Percentiles rank a stretch among this genome's conserved stretches.
phyloP scores from a whole-genome alignment of 2,113 vertebrate species.

The Dunckerocampus dactyliophorus region DNA sequence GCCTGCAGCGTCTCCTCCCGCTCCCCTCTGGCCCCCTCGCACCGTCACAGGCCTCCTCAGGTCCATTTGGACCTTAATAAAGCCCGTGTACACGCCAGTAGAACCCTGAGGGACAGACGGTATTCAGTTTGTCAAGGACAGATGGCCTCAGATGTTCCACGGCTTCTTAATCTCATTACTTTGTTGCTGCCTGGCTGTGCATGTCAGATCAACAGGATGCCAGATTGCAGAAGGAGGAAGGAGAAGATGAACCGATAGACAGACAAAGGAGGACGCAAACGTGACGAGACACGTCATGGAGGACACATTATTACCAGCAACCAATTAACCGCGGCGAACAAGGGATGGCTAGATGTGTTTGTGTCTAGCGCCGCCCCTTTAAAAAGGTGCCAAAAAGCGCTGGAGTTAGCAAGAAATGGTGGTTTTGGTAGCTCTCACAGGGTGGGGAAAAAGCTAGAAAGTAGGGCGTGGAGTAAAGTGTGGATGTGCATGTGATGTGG shows the following conservation, averaged over 20 bases:
- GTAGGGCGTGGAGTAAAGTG: too few relatives aligned
- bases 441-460: too few relatives aligned
- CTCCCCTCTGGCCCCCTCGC: constrained; percentile 56
- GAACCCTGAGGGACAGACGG: constrained; percentile 66
- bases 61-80: constrained; percentile 96
- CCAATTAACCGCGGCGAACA: too few relatives aligned
- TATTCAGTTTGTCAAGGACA: constrained; percentile 24
- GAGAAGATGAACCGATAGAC: background rate
- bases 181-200: constrained; percentile 10
- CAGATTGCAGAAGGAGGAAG: background rate
- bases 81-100: constrained; percentile 86
- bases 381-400: too few relatives aligned
- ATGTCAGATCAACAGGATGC: background rate
- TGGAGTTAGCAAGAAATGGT: too few relatives aligned
- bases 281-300: background rate
- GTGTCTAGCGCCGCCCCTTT: too few relatives aligned
- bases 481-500: too few relatives aligned
- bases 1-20: constrained; percentile 49
- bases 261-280: background rate
- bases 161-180: constrained; percentile 53
- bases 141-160: constrained; percentile 52
- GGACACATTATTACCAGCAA: background rate
- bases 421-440: too few relatives aligned
- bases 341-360: too few relatives aligned
- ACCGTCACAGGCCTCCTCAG: constrained; percentile 84